These are phyloP conservation scores for Aurelia coerulea DNA, from an alignment of 30 jellyfish, hydroid and myxozoan species.

Conservation along the genomic window DNA sequence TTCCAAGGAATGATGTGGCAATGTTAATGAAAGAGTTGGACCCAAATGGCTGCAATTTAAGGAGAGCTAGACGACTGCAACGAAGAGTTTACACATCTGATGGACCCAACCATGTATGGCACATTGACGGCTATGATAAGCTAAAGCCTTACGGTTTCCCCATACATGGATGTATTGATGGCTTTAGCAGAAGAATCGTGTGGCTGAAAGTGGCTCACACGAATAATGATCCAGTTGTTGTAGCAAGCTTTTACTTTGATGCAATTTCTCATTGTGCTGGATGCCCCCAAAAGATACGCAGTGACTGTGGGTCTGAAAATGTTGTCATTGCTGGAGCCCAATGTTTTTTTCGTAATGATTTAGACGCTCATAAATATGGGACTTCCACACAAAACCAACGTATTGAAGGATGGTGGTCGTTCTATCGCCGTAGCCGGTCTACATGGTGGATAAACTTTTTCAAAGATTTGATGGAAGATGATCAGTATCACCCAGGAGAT, in stretches of 20 bases:
- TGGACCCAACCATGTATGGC: too few relatives aligned
- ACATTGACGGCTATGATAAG: too few relatives aligned
- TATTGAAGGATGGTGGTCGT: conserved; percentile 67
- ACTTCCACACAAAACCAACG: conserved; percentile 72
- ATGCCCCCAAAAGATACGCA: conserved; percentile 49
- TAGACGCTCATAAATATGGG: conserved; percentile 58
- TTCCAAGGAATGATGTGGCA: too few relatives aligned
- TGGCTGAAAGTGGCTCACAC: conserved; percentile 73
- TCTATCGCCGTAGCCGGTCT: conserved; percentile 12
- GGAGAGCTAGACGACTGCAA: too few relatives aligned
- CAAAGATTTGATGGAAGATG: conserved; percentile 28
- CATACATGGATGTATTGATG: too few relatives aligned
- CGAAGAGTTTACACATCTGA: too few relatives aligned
- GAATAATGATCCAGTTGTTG: conserved; percentile 29
- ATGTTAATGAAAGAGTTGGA: too few relatives aligned
- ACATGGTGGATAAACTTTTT: conserved; percentile 67
- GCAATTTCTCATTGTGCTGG: conserved; percentile 33
- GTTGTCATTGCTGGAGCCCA: conserved; percentile 56
- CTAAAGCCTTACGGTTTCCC: too few relatives aligned
- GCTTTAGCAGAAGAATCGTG: conserved; percentile 52
- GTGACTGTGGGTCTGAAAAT: conserved; percentile 67
- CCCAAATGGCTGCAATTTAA: too few relatives aligned
- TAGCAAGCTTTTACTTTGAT: conserved; percentile 34
- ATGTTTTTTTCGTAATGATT: conserved; percentile 45
- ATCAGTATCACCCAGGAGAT: conserved; percentile 20